Base-by-base conservation (phyloP, 2,888 invertebrate species). In the Ptilodon capucinus region DNA sequence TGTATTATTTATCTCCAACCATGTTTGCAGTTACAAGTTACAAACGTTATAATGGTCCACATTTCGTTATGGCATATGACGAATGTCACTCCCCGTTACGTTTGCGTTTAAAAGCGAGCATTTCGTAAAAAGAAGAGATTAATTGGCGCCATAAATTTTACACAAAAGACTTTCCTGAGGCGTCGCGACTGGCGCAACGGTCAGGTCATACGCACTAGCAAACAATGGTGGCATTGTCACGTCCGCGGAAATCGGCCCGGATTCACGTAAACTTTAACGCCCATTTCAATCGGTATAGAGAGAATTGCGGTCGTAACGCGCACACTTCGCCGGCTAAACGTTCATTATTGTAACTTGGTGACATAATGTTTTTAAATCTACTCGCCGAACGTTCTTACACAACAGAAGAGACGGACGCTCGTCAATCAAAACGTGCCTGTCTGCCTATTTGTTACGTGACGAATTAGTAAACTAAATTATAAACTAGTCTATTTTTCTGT, bases 201-300 rank as follows among this genome's bases (percentile, higher is more conserved):
- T 54, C 54, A 51, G 46, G 46, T 36, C 44, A 51, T 45, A 54
- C 51, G 44, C 51, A 58, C 50, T 41, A 53, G 60, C 66, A 67
- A 70, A 86, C 84, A 84, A 86, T 83, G 64, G 72, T 46, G 47
- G 71, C 68, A 83, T 83, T 84, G 84, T 83, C 78, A 78, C 71
- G 74, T 81, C 71, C 74, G 59, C 72, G 71, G 76, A 80, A 80
- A 74, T 71, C 58, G 64, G 57, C 48, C 48, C 63, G 60, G 64
- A 73, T 71, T 67, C 67, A 67, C 67, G 40, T 67, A 62, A 71
- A 68, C 41, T 63, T 53, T 48, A 42, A 44, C 21, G 42, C 45
- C 40, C 35, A 23, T 73, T 77, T 71, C 60, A 65, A 74, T 77
- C 62, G 67, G 65, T 81, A 79, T 74, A 58, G 62, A 78, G 81